A percentile compares a stretch with the other conserved stretches of the same genome.
These are phyloP conservation scores for Syngnathus typhle DNA, from an alignment of 2,113 vertebrate genomes.

Conservation along the genomic window DNA sequence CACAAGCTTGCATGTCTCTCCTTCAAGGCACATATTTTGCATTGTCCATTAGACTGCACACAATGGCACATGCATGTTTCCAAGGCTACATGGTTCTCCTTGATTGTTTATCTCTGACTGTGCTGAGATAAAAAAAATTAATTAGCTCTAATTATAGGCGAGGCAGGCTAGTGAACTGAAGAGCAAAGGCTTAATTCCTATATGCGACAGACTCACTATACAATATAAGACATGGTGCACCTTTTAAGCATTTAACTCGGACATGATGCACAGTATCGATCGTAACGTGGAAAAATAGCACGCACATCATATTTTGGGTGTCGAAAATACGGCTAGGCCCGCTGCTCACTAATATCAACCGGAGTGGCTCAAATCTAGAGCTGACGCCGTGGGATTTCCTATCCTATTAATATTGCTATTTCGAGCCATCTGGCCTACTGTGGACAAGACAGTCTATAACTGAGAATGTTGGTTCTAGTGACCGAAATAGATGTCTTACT, in stretches of 20 bases:
- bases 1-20: not conserved
- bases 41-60: not conserved
- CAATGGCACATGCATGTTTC: too few species aligned
- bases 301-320: not conserved
- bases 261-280: not conserved
- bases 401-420: conserved; percentile 58
- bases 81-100: not conserved
- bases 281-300: not conserved
- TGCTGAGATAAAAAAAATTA: conserved; percentile 6
- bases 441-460: conserved; percentile 39
- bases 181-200: conserved; percentile 33
- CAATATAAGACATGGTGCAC: conserved; percentile 10
- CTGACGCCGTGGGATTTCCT: conserved; percentile 52
- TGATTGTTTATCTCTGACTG: conserved; percentile 1
- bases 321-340: not conserved
- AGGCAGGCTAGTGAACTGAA: conserved; percentile 28
- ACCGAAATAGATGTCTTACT: conserved; percentile 28
- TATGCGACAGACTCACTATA: conserved; percentile 7
- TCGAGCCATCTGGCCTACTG: conserved; percentile 43
- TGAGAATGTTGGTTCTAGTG: conserved; percentile 16
- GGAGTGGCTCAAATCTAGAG: conserved; percentile 46
- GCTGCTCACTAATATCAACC: conserved; percentile 26
- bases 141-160: conserved; percentile 46
- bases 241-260: conserved; percentile 12
- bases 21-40: not conserved